phyloP scores from a whole-genome alignment of 2,888 invertebrate genomes.

The Lasioglossum leucozonium region DNA sequence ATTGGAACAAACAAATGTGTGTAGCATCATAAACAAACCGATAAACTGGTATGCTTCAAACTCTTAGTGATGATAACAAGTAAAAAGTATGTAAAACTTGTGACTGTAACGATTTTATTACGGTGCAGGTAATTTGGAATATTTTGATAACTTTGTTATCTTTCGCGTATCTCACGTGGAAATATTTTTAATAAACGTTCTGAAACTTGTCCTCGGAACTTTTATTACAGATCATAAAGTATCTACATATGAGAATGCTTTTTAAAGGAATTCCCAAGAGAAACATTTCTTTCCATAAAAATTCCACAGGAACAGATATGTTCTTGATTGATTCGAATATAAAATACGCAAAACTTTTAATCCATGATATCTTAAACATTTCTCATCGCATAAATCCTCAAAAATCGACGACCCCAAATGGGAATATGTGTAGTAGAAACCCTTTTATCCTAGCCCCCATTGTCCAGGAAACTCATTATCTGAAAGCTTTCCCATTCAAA shows the following conservation, averaged over 20 bases:
- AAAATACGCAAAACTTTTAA: background rate
- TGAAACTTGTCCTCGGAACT: background rate
- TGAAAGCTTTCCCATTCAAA: background rate
- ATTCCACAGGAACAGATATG: background rate
- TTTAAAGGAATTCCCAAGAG: background rate
- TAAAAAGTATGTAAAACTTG: background rate
- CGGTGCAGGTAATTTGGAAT: background rate
- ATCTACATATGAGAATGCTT: background rate
- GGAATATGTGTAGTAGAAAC: background rate
- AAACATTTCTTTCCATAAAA: background rate
- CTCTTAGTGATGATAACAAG: background rate
- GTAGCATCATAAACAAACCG: too few species aligned
- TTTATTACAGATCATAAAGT: background rate
- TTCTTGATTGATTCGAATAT: background rate
- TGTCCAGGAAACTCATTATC: background rate
- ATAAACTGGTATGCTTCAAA: too few species aligned
- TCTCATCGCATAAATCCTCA: too few species aligned
- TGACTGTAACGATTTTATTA: background rate
- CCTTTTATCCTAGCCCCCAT: background rate
- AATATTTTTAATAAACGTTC: too few species aligned
- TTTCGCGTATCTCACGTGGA: background rate
- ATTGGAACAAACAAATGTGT: background rate
- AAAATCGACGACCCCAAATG: background rate
- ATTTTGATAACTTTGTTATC: background rate
- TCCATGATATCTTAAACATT: background rate